Base-by-base conservation (phyloP, 2,888 invertebrate species). In the Apamea anceps region DNA sequence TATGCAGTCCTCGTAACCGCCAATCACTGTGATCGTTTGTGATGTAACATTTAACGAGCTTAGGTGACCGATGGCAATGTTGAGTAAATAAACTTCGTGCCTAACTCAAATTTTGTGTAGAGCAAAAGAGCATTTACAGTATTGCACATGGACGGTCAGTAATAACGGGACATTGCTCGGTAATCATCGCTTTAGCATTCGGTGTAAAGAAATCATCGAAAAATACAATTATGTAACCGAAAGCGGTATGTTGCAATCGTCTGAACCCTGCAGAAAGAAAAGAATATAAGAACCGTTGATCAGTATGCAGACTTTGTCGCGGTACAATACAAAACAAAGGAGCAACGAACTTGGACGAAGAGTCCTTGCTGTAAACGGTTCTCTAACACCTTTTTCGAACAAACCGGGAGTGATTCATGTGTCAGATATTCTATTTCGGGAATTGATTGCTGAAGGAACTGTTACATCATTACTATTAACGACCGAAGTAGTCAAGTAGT, bases 301-400 rank as follows among this genome's bases (percentile, higher is more conserved):
- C 94, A 94, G 91, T 94, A 96, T 96, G 96, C 96, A 95, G 95
- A 95, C 96, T 87, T 80, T 91, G 95, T 94, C 91, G 91, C 91
- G 82, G 87, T 91, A 91, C 92, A 91, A 94, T 94, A 95, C 95
- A 93, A 95, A 95, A 95, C 95, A 95, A 93, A 94, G 90, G 96
- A 92, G 94, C 96, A 96, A 94, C 94, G 96, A 96, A 95, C 96
- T 95, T 92, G 84, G 89, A 94, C 95, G 94, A 95, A 95, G 94
- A 94, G 93, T 93, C 92, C 94, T 94, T 93, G 95, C 94, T 93
- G 91, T 95, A 94, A 94, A 92, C 91, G 92, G 92, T 91, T 90
- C 89, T 88, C 87, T 91, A 92, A 88, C 82, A 88, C 95, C 94
- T 92, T 94, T 93, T 92, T 91, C 85, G 92, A 89, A 87, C 81